Base-by-base conservation (phyloP, 2,888 invertebrate genomes). In the Baronia brevicornis region DNA sequence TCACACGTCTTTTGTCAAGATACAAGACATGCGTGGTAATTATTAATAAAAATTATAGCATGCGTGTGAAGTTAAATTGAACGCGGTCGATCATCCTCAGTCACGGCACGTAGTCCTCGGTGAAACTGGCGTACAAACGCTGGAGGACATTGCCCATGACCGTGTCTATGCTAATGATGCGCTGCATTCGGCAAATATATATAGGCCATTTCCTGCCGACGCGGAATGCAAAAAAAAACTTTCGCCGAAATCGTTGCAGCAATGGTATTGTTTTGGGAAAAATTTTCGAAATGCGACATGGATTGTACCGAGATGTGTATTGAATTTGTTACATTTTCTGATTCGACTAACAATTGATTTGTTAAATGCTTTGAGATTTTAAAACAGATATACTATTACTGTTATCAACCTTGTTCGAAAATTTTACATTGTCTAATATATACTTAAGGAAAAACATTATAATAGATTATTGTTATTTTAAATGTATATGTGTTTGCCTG, bases 191-290 rank as follows among this genome's bases (percentile, higher is more conserved):
- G 55, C 57, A 61, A 21, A 27, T 15, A 51, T 47, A 66, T 63
- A 68, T 56, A 47, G 73, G 66, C 47, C 68, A 63, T 58, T 73
- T 73, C 71, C 73, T 69, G 69, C 41, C 57, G 44, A 58, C 52
- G 48, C 39, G 43, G 54, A 62, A 65, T 63, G 54, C 59, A 63
- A 48, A 56, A 61, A n/a, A 62, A 55, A 54, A 56, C 56, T 53
- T 54, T 54, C 54, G 40, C 47, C 46, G 23, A 46, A 48, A 20
- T 27, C 26, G 25, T 44, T 43, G 28, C 33, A n/a, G n/a, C n/a
- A n/a, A n/a, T n/a, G n/a, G n/a, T n/a, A 30, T 31, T 21, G 30
- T 36, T 35, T 33, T 35, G 32, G 24, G 30, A 31, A 27, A 28
- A 28, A 20, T 9, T 19, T 31, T 38, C 31, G 21, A 19, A 30